phyloP scores from a whole-genome alignment of 2,113 vertebrate species.

The Puntigrus tetrazona region DNA sequence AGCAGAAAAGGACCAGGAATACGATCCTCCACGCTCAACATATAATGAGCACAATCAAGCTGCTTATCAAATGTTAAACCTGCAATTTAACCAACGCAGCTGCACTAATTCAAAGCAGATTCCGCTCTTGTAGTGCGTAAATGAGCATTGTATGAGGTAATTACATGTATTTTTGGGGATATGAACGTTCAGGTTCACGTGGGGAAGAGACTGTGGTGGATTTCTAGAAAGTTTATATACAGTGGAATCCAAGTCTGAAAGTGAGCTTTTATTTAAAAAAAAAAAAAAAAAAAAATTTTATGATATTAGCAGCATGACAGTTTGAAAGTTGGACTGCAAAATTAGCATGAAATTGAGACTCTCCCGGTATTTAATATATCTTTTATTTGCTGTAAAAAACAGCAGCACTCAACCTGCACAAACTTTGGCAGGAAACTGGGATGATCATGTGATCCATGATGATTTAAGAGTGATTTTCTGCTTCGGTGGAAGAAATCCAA shows the following conservation, averaged over 20 bases:
- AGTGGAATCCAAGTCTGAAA: neutral
- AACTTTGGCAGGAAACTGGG: neutral
- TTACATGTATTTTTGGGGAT: conserved; percentile 29
- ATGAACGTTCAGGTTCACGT: neutral
- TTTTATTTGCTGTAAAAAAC: neutral
- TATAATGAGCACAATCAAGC: conserved; percentile 40
- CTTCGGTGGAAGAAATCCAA: neutral
- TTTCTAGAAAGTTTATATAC: neutral
- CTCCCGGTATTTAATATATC: neutral
- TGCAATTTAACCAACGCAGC: conserved; percentile 46
- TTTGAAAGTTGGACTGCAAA: neutral
- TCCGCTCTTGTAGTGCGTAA: conserved; percentile 11
- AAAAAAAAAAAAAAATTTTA: neutral
- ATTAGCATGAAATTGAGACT: neutral
- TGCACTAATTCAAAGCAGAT: conserved; percentile 31
- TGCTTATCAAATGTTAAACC: conserved; percentile 51
- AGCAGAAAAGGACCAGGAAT: conserved; percentile 11
- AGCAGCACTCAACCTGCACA: neutral
- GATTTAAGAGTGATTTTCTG: neutral
- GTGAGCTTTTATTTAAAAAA: conserved; percentile 1
- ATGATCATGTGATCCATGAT: neutral
- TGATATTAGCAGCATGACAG: neutral
- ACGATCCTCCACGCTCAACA: conserved; percentile 35
- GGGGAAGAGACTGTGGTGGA: neutral
- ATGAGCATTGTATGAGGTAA: conserved; percentile 11